Conservation (phyloP, 2,888 invertebrate genomes). For the Labia minor region DNA sequence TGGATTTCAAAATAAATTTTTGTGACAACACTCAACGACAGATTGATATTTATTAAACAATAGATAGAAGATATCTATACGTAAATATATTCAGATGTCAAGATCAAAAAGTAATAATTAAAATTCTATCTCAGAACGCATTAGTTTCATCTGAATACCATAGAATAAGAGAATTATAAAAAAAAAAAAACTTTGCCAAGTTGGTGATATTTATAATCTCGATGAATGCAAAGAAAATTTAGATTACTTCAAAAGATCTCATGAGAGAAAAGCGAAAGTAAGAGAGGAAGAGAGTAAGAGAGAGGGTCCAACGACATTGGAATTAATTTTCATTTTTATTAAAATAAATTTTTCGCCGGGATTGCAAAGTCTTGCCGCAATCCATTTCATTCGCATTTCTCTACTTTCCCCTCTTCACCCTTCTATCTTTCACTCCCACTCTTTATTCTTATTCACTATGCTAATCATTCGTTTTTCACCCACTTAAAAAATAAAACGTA, state of each 20-base stretch:
- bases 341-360: not conserved
- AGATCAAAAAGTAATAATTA: not conserved
- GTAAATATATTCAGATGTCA: too few relatives aligned
- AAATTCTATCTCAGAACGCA: not conserved
- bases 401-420: too few relatives aligned
- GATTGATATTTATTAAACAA: too few relatives aligned
- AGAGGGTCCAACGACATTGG: not conserved
- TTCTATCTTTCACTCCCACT: not conserved
- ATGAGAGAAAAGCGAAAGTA: not conserved
- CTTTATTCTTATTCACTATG: not conserved
- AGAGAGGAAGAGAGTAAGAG: not conserved
- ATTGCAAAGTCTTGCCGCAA: too few relatives aligned
- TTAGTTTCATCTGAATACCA: not conserved
- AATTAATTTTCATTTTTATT: slow-evolving; percentile 13
- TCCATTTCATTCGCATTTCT: too few relatives aligned
- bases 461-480: not conserved
- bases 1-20: too few relatives aligned
- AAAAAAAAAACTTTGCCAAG: not conserved
- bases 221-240: slow-evolving; percentile 3
- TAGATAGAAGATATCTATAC: too few relatives aligned
- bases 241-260: not conserved
- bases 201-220: not conserved
- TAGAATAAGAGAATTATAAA: not conserved
- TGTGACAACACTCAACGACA: too few relatives aligned
- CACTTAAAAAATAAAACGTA: not conserved